These are phyloP conservation scores for Paraplagusia blochii DNA, from an alignment of 2,113 vertebrate genomes.

Conservation along the genomic window DNA sequence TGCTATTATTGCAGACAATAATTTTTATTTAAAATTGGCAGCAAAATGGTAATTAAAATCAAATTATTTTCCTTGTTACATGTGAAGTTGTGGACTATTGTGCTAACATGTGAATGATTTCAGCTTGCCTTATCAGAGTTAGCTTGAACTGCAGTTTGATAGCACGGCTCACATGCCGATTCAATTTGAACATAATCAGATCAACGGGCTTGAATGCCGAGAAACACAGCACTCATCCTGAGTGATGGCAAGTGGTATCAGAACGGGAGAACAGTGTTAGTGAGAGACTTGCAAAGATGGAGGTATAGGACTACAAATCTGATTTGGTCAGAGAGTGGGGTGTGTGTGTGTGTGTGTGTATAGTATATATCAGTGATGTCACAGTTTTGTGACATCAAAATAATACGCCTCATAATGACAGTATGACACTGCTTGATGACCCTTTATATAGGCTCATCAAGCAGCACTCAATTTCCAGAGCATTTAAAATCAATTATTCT, in stretches of 20 bases:
- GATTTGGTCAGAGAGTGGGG: not conserved
- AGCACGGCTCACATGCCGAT: constrained; percentile 29
- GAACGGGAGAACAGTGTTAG: constrained; percentile 42
- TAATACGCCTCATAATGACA: too few relatives aligned
- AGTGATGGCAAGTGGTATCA: constrained; percentile 45
- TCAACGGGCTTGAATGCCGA: constrained; percentile 35
- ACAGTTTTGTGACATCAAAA: too few relatives aligned
- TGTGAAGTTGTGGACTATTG: constrained; percentile 1
- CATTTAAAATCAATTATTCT: too few relatives aligned
- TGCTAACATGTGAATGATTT: constrained; percentile 8
- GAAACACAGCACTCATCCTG: constrained; percentile 9
- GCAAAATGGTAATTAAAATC: too few relatives aligned
- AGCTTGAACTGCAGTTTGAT: constrained; percentile 24
- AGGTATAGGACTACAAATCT: constrained; percentile 27
- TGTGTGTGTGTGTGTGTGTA: too few relatives aligned
- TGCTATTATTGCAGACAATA: too few relatives aligned
- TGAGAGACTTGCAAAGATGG: constrained; percentile 16
- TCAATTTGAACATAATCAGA: constrained; percentile 54
- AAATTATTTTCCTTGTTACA: constrained; percentile 10
- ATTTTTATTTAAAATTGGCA: too few relatives aligned
- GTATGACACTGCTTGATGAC: too few relatives aligned
- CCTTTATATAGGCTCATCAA: too few relatives aligned
- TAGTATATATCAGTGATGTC: too few relatives aligned
- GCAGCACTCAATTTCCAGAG: too few relatives aligned
- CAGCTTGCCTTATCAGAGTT: constrained; percentile 13